phyloP scores from a whole-genome alignment of 2,797 vertebrate species.

The Melanotaenia boesemani region DNA sequence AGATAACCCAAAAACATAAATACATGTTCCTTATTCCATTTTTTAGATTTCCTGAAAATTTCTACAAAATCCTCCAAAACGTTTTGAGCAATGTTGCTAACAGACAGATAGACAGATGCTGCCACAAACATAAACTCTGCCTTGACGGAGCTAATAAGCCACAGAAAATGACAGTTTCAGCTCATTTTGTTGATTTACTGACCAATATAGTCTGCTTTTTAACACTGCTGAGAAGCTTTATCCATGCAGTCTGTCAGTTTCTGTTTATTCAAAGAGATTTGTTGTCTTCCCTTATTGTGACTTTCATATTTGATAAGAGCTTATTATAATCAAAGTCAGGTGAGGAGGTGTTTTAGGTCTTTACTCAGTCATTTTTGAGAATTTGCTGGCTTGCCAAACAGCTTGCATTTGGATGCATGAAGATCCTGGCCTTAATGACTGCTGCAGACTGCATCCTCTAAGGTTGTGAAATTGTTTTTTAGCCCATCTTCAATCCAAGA shows the following conservation, averaged over 20 bases:
- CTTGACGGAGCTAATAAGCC: too few species aligned
- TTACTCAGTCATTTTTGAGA: not conserved
- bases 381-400: not conserved
- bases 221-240: too few species aligned
- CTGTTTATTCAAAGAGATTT: not conserved
- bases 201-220: too few species aligned
- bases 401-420: not conserved
- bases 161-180: too few species aligned
- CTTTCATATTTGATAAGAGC: not conserved
- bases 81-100: too few species aligned
- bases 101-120: too few species aligned
- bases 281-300: constrained; percentile 1
- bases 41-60: too few species aligned
- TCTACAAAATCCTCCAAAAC: too few species aligned
- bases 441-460: not conserved
- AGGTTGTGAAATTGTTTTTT: not conserved
- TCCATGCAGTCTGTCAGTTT: not conserved
- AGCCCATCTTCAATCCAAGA: not conserved
- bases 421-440: not conserved
- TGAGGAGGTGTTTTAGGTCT: not conserved
- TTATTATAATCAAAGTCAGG: constrained; percentile 6
- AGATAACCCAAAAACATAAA: too few species aligned
- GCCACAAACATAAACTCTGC: too few species aligned
- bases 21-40: too few species aligned
- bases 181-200: too few species aligned